These are phyloP conservation scores for Eulemur rubriventer DNA, from an alignment of 2,797 vertebrate species.

Conservation along the genomic window DNA sequence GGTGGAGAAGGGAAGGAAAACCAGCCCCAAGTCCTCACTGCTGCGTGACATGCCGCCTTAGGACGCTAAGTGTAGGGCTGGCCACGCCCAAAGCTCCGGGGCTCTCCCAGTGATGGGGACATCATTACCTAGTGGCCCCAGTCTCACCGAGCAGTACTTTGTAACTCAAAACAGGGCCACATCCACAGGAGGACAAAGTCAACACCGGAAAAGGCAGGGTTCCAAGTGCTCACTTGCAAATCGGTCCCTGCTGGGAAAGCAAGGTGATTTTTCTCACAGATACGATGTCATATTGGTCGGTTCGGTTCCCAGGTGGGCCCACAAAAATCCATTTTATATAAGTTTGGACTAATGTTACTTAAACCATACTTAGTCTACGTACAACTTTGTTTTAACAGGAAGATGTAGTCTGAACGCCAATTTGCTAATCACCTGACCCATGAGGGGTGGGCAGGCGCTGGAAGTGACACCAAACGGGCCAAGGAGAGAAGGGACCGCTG, in stretches of 20 bases:
- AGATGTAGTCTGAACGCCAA: neutral
- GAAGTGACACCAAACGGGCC: neutral
- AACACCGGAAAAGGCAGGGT: neutral
- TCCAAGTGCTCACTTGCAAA: neutral
- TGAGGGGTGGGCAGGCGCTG: neutral
- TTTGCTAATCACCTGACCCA: neutral
- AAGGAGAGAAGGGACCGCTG: neutral
- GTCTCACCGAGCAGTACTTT: neutral
- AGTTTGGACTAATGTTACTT: neutral
- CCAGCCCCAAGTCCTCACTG: neutral
- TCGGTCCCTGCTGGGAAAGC: neutral
- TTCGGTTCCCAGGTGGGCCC: neutral
- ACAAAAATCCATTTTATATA: neutral
- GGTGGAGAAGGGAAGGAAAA: accelerated
- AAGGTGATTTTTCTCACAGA: neutral
- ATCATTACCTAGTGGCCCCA: neutral
- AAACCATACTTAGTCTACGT: neutral
- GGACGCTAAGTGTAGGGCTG: neutral
- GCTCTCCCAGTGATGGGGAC: neutral
- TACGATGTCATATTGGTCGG: neutral
- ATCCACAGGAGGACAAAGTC: neutral
- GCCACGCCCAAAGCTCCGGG: accelerated
- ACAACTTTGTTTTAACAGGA: neutral
- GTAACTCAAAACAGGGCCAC: neutral
- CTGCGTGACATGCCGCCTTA: neutral